Conservation (phyloP, 1,140 invertebrate species). For the Scylla paramamosain region DNA sequence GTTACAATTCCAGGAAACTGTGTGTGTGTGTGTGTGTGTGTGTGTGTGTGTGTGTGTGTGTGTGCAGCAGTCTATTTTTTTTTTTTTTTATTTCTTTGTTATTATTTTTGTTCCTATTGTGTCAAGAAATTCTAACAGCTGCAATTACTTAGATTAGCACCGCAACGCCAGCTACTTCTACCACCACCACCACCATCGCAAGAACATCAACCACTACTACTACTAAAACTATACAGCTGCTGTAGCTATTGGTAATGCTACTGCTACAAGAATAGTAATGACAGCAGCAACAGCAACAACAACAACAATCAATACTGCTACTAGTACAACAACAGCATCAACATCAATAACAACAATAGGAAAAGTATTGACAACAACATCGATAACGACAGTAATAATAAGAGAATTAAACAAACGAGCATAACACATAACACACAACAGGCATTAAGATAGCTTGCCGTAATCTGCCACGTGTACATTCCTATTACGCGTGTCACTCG, state of each 20-base stretch:
- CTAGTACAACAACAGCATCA: neutral
- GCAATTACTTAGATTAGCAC: neutral
- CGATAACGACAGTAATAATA: neutral
- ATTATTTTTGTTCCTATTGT: constrained; percentile 14
- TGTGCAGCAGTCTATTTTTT: neutral
- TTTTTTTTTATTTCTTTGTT: neutral
- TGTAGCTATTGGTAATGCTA: neutral
- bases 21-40: neutral
- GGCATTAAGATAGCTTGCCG: no score
- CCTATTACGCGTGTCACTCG: no score
- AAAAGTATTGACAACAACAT: neutral
- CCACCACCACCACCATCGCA: neutral
- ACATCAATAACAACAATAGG: neutral
- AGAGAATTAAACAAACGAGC: no score
- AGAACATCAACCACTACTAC: neutral
- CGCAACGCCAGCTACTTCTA: neutral
- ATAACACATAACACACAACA: no score
- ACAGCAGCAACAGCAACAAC: no score
- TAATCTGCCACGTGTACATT: no score
- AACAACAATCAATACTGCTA: neutral
- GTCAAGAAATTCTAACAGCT: neutral
- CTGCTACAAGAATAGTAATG: no score
- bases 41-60: neutral
- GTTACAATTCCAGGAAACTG: neutral
- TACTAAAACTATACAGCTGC: neutral